Percentiles rank a stretch among this genome's conserved stretches.
Evolutionary conservation across 2,797 vertebrate genomes (phyloP).

Genomic region (Apogon talboti): DNA sequence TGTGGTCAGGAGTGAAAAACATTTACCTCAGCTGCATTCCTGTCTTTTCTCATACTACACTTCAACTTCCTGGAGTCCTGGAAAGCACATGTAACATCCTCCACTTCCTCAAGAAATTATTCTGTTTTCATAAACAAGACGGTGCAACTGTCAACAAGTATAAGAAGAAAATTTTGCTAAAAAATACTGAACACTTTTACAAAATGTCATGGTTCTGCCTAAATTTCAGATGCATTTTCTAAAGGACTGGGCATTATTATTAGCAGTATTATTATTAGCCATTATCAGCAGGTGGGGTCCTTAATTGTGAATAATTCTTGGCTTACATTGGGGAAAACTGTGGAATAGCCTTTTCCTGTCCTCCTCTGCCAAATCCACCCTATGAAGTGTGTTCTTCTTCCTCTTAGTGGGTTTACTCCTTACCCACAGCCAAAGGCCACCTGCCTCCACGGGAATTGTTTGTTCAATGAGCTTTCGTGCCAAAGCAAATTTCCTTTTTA

Average conservation of each 20-base stretch:
- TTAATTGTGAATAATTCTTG: slow-evolving; percentile 29
- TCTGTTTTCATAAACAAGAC: no score
- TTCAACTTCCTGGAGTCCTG: slow-evolving; percentile 12
- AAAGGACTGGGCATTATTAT: not conserved
- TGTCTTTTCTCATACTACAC: not conserved
- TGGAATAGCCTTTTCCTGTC: slow-evolving; percentile 20
- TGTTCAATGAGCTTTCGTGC: slow-evolving; percentile 12
- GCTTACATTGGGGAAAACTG: slow-evolving; percentile 15
- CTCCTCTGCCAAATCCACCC: slow-evolving; percentile 29
- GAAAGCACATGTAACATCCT: not conserved
- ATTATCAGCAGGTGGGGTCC: slow-evolving; percentile 5
- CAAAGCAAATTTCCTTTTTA: slow-evolving; percentile 49
- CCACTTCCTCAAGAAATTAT: not conserved
- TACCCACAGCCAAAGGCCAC: slow-evolving; percentile 19
- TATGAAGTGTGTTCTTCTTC: slow-evolving; percentile 31
- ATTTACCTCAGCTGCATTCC: no score
- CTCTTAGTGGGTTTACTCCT: slow-evolving; percentile 41
- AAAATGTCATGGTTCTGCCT: not conserved
- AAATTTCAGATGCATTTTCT: not conserved
- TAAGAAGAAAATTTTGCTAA: not conserved
- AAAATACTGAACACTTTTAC: no score
- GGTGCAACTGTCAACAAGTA: no score
- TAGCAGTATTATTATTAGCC: not conserved
- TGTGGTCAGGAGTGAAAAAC: no score
- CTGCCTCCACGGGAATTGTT: slow-evolving; percentile 24